Conservation (phyloP, 1,140 invertebrate species). For the Amyelois transitella region DNA sequence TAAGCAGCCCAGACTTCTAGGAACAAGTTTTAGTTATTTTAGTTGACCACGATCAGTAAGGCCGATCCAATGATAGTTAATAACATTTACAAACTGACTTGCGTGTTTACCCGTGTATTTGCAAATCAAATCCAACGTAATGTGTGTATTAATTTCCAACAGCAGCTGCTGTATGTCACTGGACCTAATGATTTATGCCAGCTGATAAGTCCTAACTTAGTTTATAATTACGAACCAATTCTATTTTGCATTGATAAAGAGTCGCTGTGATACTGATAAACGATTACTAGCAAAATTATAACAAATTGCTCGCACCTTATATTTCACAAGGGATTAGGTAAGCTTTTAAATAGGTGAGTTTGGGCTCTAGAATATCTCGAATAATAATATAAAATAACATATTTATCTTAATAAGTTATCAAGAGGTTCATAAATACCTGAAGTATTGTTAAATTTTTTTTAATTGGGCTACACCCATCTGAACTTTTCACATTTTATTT, state of each 20-base stretch:
- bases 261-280: background rate
- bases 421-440: too few species aligned
- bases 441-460: too few species aligned
- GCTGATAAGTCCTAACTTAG: slow-evolving; percentile 26
- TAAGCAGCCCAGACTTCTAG: slow-evolving; percentile 27
- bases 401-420: too few species aligned
- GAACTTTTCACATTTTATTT: too few species aligned
- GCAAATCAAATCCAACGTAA: slow-evolving; percentile 49
- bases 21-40: slow-evolving; percentile 34
- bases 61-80: slow-evolving; percentile 19
- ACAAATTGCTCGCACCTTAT: background rate
- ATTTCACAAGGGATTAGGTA: background rate
- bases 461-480: too few species aligned
- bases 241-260: background rate
- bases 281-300: background rate
- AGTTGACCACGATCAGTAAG: slow-evolving; percentile 27
- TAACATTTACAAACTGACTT: slow-evolving; percentile 14
- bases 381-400: too few species aligned
- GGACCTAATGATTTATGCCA: slow-evolving; percentile 38
- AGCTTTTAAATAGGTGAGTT: too few species aligned
- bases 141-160: slow-evolving; percentile 34
- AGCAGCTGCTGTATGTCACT: slow-evolving; percentile 21
- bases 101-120: slow-evolving; percentile 26
- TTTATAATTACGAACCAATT: slow-evolving; percentile 26
- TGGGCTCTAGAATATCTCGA: too few species aligned